Conservation (phyloP, 2,888 invertebrate species). For the Thelaira solivaga region DNA sequence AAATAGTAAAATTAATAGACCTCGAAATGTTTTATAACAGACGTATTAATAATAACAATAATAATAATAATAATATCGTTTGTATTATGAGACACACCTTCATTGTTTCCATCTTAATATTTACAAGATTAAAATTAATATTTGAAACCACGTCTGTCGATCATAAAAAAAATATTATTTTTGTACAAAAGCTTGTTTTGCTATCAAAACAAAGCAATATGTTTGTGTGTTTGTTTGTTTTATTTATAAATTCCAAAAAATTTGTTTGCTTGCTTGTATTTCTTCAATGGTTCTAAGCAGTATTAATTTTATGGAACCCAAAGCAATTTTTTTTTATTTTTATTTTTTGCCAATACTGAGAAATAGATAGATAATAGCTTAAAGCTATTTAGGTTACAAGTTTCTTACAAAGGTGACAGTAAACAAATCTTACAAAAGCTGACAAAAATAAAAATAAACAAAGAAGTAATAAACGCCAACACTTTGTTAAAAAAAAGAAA, state of each 20-base stretch:
- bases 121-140: conserved; percentile 17
- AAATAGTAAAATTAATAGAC: conserved; percentile 56
- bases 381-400: conserved; percentile 51
- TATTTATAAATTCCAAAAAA: background rate
- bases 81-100: conserved; percentile 40
- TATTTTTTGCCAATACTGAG: background rate
- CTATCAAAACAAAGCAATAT: background rate
- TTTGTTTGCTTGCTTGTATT: too few species aligned
- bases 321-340: too few species aligned
- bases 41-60: conserved; percentile 52
- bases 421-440: conserved; percentile 24
- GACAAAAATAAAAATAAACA: background rate
- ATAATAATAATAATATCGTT: too few species aligned
- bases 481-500: conserved; percentile 27
- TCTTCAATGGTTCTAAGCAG: background rate
- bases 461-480: conserved; percentile 29
- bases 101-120: conserved; percentile 29
- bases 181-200: conserved; percentile 7
- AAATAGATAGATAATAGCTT: conserved; percentile 44
- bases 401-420: background rate
- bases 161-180: conserved; percentile 9
- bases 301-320: conserved; percentile 1
- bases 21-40: conserved; percentile 57
- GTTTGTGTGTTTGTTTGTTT: background rate
- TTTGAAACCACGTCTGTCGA: background rate